Evolutionary conservation across 1,140 invertebrate genomes (phyloP).

Genomic region (Anoplophora glabripennis): DNA sequence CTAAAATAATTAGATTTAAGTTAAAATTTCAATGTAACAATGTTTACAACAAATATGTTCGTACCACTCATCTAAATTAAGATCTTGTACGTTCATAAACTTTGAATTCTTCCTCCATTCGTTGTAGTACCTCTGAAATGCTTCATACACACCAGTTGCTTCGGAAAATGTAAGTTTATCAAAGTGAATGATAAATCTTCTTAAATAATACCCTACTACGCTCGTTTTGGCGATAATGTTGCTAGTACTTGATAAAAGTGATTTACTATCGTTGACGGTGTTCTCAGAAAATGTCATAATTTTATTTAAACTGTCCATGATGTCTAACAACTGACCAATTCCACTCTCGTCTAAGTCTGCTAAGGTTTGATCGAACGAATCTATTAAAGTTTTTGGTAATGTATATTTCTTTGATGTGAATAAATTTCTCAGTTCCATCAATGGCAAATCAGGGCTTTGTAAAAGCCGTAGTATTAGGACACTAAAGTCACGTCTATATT

Average conservation of each 20-base stretch:
- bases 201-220: constrained; percentile 67
- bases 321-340: constrained; percentile 61
- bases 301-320: constrained; percentile 55
- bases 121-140: constrained; percentile 63
- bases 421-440: constrained; percentile 56
- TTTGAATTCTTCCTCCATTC: constrained; percentile 43
- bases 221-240: constrained; percentile 48
- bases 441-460: constrained; percentile 66
- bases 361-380: constrained; percentile 56
- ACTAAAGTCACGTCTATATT: constrained; percentile 56
- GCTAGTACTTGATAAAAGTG: constrained; percentile 26
- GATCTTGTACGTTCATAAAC: constrained; percentile 22
- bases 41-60: constrained; percentile 15
- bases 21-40: constrained; percentile 39
- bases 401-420: constrained; percentile 56
- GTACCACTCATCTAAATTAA: constrained; percentile 32
- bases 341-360: constrained; percentile 54
- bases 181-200: constrained; percentile 75
- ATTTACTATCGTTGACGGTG: constrained; percentile 38
- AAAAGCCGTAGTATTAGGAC: constrained; percentile 61
- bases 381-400: constrained; percentile 52
- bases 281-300: constrained; percentile 49
- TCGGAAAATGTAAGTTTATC: constrained; percentile 81
- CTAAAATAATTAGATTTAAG: constrained; percentile 40
- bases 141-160: constrained; percentile 66